Percentiles rank a stretch among this genome's conserved stretches.
These are phyloP conservation scores for Liparis tanakae DNA, from an alignment of 2,797 vertebrate species.

Conservation along the genomic window DNA sequence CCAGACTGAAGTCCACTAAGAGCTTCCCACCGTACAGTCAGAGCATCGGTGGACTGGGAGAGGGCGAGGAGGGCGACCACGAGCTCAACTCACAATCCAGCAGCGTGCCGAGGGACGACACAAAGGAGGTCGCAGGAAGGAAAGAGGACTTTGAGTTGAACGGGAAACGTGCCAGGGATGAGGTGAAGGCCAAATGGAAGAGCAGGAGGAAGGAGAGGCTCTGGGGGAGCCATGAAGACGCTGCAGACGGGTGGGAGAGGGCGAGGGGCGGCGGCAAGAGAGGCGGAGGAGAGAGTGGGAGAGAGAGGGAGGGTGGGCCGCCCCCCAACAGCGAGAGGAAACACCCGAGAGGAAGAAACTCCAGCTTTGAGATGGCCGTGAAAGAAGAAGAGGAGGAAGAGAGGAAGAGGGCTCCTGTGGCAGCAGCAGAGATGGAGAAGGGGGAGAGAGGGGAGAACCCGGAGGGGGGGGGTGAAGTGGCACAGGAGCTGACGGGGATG, in stretches of 20 bases:
- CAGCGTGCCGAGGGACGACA: neutral
- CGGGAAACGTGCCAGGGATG: constrained; percentile 48
- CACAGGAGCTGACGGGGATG: neutral
- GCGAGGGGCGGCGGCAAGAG: constrained; percentile 46
- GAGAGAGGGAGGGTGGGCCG: neutral
- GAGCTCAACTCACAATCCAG: constrained; percentile 8
- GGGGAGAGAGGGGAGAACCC: constrained; percentile 22
- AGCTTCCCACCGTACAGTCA: constrained; percentile 78
- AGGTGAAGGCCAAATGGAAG: constrained; percentile 58
- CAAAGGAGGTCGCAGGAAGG: constrained; percentile 22
- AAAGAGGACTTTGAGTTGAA: constrained; percentile 26
- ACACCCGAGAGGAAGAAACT: constrained; percentile 30
- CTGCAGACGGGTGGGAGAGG: constrained; percentile 33
- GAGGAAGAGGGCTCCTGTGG: neutral
- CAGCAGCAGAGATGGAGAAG: constrained; percentile 5
- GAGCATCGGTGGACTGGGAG: constrained; percentile 66
- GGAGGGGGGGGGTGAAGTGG: constrained; percentile 9
- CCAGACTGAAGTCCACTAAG: constrained; percentile 69
- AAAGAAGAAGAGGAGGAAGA: constrained; percentile 27
- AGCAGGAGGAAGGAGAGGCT: constrained; percentile 61
- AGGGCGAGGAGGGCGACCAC: constrained; percentile 11
- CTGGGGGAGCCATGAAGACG: constrained; percentile 54
- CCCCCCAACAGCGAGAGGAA: constrained; percentile 28
- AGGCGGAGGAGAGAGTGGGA: constrained; percentile 36
- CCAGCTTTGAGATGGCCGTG: constrained; percentile 22